These are phyloP conservation scores for Melopsittacus undulatus DNA, from an alignment of 2,797 vertebrate genomes.

Conservation along the genomic window DNA sequence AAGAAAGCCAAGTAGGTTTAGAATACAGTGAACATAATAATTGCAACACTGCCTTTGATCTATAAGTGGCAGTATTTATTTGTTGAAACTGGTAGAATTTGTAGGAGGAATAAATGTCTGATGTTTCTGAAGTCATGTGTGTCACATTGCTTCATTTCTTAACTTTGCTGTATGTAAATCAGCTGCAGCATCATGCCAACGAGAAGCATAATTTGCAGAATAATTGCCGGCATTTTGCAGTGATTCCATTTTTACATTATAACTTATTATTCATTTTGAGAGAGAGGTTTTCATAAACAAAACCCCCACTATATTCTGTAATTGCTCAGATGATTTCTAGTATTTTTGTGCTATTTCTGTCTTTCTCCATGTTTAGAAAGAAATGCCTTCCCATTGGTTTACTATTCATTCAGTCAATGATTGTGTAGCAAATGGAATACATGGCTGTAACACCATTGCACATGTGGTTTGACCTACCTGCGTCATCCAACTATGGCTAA, in stretches of 20 bases:
- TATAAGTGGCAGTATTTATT: slow-evolving; percentile 71
- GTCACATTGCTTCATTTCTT: slow-evolving; percentile 57
- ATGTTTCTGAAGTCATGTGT: slow-evolving; percentile 42
- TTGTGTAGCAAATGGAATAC: neutral
- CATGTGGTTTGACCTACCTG: neutral
- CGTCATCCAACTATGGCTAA: neutral
- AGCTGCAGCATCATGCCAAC: slow-evolving; percentile 16
- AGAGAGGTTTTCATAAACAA: slow-evolving; percentile 17
- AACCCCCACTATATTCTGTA: slow-evolving; percentile 4
- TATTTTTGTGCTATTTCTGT: neutral
- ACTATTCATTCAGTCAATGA: neutral
- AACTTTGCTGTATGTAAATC: slow-evolving; percentile 53
- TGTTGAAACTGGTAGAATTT: slow-evolving; percentile 36
- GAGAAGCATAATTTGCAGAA: slow-evolving; percentile 39
- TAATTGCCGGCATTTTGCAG: slow-evolving; percentile 57
- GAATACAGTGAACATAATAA: neutral
- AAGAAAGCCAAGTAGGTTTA: slow-evolving; percentile 47
- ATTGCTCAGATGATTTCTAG: neutral
- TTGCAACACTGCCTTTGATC: slow-evolving; percentile 50
- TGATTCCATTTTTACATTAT: slow-evolving; percentile 30
- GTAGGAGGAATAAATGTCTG: neutral
- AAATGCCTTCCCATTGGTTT: neutral
- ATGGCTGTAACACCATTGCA: neutral
- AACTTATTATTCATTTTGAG: slow-evolving; percentile 27
- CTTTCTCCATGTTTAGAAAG: slow-evolving; percentile 1